Evolutionary conservation across 2,113 vertebrate genomes (phyloP).

Genomic region (Barnardius zonarius): DNA sequence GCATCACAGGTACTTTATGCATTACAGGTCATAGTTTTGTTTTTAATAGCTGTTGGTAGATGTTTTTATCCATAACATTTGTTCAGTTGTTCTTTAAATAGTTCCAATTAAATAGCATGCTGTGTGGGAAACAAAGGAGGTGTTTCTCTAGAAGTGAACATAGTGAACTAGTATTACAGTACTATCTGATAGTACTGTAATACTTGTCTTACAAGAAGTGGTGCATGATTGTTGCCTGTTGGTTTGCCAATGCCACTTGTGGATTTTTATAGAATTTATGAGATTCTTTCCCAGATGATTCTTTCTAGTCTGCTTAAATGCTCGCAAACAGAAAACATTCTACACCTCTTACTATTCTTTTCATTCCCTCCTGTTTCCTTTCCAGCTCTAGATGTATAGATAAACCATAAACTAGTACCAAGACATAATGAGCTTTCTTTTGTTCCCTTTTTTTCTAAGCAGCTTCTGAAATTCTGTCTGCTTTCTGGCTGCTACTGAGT

Average conservation of each 20-base stretch:
- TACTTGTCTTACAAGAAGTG: neutral
- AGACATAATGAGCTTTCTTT: neutral
- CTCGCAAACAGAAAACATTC: neutral
- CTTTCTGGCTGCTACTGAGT: neutral
- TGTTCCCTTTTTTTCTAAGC: neutral
- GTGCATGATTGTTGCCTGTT: neutral
- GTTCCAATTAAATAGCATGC: neutral
- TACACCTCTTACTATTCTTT: neutral
- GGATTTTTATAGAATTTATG: neutral
- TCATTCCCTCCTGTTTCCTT: neutral
- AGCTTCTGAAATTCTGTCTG: neutral
- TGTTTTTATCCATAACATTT: neutral
- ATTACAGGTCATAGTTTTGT: neutral
- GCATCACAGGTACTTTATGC: neutral
- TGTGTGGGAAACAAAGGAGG: neutral
- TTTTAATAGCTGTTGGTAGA: neutral
- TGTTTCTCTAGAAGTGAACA: neutral
- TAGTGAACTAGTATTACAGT: neutral
- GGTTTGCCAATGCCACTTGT: neutral
- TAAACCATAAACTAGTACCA: neutral
- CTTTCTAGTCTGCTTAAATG: neutral
- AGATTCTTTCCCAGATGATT: neutral
- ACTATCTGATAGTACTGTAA: neutral
- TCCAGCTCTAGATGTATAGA: neutral
- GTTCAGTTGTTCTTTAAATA: neutral